phyloP scores from a whole-genome alignment of 2,113 vertebrate genomes.

The Notiomystis cincta region DNA sequence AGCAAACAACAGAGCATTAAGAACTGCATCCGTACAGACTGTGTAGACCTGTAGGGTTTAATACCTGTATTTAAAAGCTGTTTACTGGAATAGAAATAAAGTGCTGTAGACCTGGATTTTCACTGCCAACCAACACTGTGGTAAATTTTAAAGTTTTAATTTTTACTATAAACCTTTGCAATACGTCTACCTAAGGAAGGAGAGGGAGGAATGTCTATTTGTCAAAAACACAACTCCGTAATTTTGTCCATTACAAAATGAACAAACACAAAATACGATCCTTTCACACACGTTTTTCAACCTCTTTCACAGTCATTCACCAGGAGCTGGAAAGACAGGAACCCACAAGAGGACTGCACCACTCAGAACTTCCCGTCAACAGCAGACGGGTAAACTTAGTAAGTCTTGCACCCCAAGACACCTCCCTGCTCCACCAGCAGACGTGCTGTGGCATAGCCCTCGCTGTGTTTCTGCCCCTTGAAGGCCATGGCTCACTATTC shows the following conservation, averaged over 20 bases:
- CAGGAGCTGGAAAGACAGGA: background rate
- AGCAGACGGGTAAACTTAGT: background rate
- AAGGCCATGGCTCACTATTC: background rate
- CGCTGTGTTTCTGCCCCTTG: background rate
- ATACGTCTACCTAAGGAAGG: background rate
- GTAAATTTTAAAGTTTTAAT: background rate
- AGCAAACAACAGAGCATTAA: background rate
- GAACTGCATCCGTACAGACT: background rate
- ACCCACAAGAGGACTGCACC: background rate
- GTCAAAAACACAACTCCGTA: background rate
- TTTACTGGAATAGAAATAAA: slow-evolving; percentile 34
- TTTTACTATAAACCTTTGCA: background rate
- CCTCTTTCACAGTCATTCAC: background rate
- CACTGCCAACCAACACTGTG: background rate
- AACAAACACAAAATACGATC: background rate
- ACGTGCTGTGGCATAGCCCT: background rate
- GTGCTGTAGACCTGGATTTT: slow-evolving; percentile 20
- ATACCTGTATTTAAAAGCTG: background rate
- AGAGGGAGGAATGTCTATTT: background rate
- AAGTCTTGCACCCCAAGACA: background rate
- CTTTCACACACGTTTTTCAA: background rate
- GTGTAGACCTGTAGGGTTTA: background rate
- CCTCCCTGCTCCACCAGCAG: background rate
- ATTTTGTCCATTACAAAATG: background rate
- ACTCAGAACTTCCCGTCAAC: background rate